phyloP scores from a whole-genome alignment of 1,140 invertebrate species.

The Drosophila nannoptera region DNA sequence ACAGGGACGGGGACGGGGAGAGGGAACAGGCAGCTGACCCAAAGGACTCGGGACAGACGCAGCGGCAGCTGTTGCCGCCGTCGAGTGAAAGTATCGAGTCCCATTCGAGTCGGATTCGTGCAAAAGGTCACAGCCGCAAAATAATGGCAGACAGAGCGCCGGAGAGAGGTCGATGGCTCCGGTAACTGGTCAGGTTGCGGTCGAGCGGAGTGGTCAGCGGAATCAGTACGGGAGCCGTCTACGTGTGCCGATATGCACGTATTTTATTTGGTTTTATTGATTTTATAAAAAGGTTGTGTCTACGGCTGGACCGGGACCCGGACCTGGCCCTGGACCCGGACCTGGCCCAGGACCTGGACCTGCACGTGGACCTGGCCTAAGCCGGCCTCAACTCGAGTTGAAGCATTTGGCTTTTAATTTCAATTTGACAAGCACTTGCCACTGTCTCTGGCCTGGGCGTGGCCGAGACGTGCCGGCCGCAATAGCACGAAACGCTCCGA shows the following conservation, averaged over 20 bases:
- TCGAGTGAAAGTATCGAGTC: constrained; percentile 15
- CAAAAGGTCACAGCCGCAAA: constrained; percentile 61
- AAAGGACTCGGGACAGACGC: constrained; percentile 6
- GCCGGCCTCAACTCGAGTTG: constrained; percentile 35
- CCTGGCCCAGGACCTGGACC: no score
- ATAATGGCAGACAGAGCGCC: constrained; percentile 50
- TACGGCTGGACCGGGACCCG: constrained; percentile 23
- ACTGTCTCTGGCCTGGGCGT: constrained; percentile 24
- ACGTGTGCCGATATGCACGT: constrained; percentile 20
- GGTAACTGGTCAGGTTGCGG: constrained; percentile 14
- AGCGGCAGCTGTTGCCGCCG: neutral
- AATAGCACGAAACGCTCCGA: constrained; percentile 17
- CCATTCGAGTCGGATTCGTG: constrained; percentile 27
- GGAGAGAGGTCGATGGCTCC: neutral
- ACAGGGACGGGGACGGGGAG: no score
- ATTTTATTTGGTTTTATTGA: constrained; percentile 75
- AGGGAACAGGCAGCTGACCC: constrained; percentile 1
- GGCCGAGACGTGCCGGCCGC: constrained; percentile 9
- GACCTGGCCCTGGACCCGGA: no score
- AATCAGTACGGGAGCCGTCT: constrained; percentile 47
- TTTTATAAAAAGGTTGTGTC: constrained; percentile 62
- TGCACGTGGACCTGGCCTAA: constrained; percentile 19
- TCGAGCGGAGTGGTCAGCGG: constrained; percentile 1
- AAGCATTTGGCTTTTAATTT: constrained; percentile 74
- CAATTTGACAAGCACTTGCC: constrained; percentile 75